Evolutionary conservation across 2,888 invertebrate genomes (phyloP).

Genomic region (Oscheius sp.): DNA sequence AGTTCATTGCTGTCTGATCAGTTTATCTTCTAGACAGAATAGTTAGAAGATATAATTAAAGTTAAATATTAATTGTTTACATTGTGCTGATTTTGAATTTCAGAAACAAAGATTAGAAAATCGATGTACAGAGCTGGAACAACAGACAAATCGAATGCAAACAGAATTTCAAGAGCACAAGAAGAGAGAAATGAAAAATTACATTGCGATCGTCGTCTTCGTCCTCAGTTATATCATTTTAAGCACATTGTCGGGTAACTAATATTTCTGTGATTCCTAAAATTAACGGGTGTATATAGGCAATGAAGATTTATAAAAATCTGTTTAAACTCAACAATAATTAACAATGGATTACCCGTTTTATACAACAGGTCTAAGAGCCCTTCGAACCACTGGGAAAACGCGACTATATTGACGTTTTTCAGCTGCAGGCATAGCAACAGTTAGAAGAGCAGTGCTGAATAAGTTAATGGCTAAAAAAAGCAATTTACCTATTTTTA

Average conservation of each 20-base stretch:
- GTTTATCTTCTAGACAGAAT: neutral
- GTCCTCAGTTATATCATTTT: slow-evolving; percentile 21
- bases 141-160: slow-evolving; percentile 13
- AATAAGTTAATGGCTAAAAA: slow-evolving; percentile 4
- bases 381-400: slow-evolving; percentile 8
- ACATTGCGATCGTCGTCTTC: slow-evolving; percentile 26
- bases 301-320: too few relatives aligned
- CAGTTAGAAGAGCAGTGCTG: slow-evolving; percentile 17
- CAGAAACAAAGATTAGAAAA: slow-evolving; percentile 27
- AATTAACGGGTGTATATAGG: neutral
- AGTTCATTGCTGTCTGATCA: too few relatives aligned
- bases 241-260: slow-evolving; percentile 16
- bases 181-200: slow-evolving; percentile 26
- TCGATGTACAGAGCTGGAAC: slow-evolving; percentile 24
- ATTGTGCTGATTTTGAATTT: too few relatives aligned
- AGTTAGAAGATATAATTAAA: neutral
- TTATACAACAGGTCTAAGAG: neutral
- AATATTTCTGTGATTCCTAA: neutral
- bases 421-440: slow-evolving; percentile 3
- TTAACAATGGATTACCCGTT: neutral
- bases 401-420: slow-evolving; percentile 19
- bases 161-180: slow-evolving; percentile 17
- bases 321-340: slow-evolving; percentile 8
- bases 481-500: slow-evolving; percentile 12
- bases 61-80: too few relatives aligned